A percentile compares a stretch with the other conserved stretches of the same genome.
These are phyloP conservation scores for Hemaris fuciformis DNA, from an alignment of 2,888 invertebrate genomes.

Conservation along the genomic window DNA sequence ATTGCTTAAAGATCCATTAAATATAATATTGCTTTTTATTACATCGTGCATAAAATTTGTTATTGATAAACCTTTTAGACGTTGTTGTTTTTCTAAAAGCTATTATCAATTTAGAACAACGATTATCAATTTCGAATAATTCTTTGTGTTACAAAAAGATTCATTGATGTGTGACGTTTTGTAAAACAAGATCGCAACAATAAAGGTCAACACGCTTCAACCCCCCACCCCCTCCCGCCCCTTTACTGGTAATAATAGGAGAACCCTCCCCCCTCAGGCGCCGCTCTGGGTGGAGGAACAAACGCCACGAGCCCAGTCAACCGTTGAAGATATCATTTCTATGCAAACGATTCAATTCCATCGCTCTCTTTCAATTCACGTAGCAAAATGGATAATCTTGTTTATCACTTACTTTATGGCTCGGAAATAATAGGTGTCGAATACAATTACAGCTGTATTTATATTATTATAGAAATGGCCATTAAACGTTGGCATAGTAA, in stretches of 20 bases:
- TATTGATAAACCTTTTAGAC: too few species aligned
- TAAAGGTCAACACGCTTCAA: background rate
- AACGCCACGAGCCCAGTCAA: conserved; percentile 17
- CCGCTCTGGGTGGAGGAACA: background rate
- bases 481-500: too few species aligned
- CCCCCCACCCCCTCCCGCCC: too few species aligned
- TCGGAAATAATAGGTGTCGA: background rate
- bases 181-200: background rate
- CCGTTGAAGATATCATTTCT: conserved; percentile 18
- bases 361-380: conserved; percentile 3
- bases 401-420: background rate
- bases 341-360: conserved; percentile 16
- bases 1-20: too few species aligned
- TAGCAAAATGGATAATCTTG: background rate
- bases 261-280: background rate
- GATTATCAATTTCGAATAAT: background rate
- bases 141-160: background rate
- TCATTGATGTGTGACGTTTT: background rate
- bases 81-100: too few species aligned
- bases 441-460: background rate
- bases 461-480: background rate
- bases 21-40: too few species aligned
- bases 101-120: too few species aligned
- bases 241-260: background rate
- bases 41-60: too few species aligned